Evolutionary conservation across 2,888 invertebrate species (phyloP), one percentile per base, ranked within the genome.

Genomic region (Calameuta filiformis): DNA sequence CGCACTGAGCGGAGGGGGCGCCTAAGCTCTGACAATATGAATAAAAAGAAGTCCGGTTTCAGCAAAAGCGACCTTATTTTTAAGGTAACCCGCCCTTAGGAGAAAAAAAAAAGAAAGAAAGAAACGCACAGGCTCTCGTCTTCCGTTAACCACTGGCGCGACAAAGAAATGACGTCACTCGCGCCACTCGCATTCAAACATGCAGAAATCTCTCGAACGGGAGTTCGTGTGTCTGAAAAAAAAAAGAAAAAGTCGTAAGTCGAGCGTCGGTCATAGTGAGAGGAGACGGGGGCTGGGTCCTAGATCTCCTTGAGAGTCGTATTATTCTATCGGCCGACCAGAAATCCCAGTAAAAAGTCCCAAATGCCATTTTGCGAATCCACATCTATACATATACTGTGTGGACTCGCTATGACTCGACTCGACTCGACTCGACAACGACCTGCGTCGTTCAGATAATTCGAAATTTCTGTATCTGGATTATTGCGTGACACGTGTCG

Each of bases 51-150:
- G 96, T 94, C 94, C 93, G 96, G 96, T 95, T 95, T 94, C 95
- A 96, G 96, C 95, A 97, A 97, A 96, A 97, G 97, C 97, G 97
- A 97, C 96, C 97, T 97, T 95, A 97, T 98, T 96, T 97, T 97
- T 96, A 97, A 97, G 97, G 97, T 97, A 98, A 97, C 95, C 95
- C 94, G 94, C 94, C 93, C 93, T 91, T 56, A 56, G 56, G 2
- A 56, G 88, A 35, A 35, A 56, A 9, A 9, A 56, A 23, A 37
- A 12, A 37, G 11, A 11, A 35, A 37, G 12, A 12, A 90, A 89
- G 89, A 87, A 88, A 86, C 86, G 89, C 89, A 89, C 88, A 88
- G 89, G 89, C 90, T 89, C 90, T 85, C 87, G 85, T 87, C 87
- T 56, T 56, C 56, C 56, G 56, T 56, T 56, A 56, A 56, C 56